phyloP scores from a whole-genome alignment of 2,888 invertebrate species.

The Volucella inflata region DNA sequence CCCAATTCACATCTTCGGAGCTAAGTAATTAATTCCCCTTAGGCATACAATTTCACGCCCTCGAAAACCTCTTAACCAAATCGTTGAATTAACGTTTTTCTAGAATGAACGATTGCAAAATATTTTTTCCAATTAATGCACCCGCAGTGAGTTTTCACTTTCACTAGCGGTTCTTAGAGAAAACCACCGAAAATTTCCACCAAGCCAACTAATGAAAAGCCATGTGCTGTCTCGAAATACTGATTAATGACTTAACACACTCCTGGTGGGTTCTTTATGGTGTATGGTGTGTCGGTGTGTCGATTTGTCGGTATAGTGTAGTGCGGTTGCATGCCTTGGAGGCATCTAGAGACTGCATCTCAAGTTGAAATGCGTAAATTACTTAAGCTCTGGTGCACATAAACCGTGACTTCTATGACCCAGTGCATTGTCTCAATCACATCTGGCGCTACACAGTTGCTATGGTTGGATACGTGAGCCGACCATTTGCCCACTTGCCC shows the following conservation, averaged over 20 bases:
- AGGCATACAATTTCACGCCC: too few relatives aligned
- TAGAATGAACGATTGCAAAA: neutral
- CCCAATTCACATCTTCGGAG: too few relatives aligned
- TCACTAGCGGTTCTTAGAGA: conserved; percentile 45
- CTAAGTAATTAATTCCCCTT: too few relatives aligned
- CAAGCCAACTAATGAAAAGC: neutral
- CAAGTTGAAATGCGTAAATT: conserved; percentile 49
- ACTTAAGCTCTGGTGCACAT: conserved; percentile 19
- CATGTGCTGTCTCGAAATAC: conserved; percentile 6
- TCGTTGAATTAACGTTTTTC: too few relatives aligned
- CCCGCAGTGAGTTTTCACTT: conserved; percentile 58
- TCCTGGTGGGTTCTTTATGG: neutral
- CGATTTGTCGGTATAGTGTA: too few relatives aligned
- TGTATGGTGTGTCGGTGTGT: too few relatives aligned
- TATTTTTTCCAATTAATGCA: conserved; percentile 52
- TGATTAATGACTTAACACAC: conserved; percentile 33
- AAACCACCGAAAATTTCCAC: conserved; percentile 43
- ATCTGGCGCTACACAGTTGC: conserved; percentile 8
- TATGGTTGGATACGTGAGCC: neutral
- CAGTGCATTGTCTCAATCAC: conserved; percentile 50
- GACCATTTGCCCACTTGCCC: neutral
- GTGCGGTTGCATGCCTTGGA: too few relatives aligned
- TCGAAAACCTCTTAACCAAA: too few relatives aligned
- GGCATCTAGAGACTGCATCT: conserved; percentile 2
- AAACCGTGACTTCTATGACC: conserved; percentile 12